Base-by-base conservation (phyloP, 2,888 invertebrate species). In the Drosophila nigricruria region DNA sequence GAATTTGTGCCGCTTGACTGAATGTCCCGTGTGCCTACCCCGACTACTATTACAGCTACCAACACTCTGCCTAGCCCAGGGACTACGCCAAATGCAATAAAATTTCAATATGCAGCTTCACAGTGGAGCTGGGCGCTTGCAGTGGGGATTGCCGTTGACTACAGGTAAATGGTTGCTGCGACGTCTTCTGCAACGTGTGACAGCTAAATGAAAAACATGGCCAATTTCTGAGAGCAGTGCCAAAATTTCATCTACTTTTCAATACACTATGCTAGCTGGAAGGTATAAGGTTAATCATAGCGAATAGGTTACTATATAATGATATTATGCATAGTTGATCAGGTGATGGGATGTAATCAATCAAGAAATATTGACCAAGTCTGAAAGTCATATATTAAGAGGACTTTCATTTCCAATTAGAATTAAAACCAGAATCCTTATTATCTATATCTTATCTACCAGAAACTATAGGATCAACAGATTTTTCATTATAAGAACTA, bases 31-130 rank as follows among this genome's bases (percentile, higher is more conserved):
- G n/a, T 45, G 66, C 53, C 34, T 20, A 27, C 27, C 25, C 25
- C 18, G 6, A 9, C 38, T 14, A 12, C 38, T 18, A 14, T 30
- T 42, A 5, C 14, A 45, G 3, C 10, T 23, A 23, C 5, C 10
- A 30, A 23, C 5, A 4, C 34, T 2, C 25, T 2, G 36, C 38
- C 53, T 10, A 12, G 25, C 8, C 38, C 53, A 38, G 38, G 38
- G 53, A 27, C 52, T 36, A 5, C 53, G 25, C 38, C 65, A 65
- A 79, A 80, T 79, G 81, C 81, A 80, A 80, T 79, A 79, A 85
- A 74, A 70, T 77, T 85, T 85, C 84, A 85, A 85, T 85, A 88
- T 85, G 89, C 84, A 76, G 60, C 70, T 64, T 63, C 59, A 61
- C 64, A 71, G 67, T 54, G 23, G 16, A 10, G 45, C 40, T 6